These are phyloP conservation scores for Resseliella maxima DNA, from an alignment of 2,888 invertebrate species.

Conservation along the genomic window DNA sequence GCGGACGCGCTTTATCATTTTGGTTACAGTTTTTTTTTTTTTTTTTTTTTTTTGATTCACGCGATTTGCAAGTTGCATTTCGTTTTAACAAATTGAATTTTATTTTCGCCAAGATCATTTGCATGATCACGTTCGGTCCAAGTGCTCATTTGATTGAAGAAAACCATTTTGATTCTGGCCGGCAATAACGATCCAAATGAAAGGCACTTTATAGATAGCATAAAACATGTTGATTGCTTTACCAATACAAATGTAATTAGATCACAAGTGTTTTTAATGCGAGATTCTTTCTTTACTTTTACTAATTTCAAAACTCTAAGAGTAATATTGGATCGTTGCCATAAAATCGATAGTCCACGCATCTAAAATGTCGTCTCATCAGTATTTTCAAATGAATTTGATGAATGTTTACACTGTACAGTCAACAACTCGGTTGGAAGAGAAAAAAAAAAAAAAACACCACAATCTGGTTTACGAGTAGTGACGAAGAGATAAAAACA, in stretches of 20 bases:
- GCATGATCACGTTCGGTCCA: no score
- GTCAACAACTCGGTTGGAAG: no score
- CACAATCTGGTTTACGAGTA: conserved; percentile 6
- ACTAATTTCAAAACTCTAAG: background rate
- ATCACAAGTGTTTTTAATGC: background rate
- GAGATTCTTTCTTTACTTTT: background rate
- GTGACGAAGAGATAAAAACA: background rate
- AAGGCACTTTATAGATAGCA: no score
- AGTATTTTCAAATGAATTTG: background rate
- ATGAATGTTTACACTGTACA: background rate
- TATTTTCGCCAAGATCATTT: no score
- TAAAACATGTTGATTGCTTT: no score
- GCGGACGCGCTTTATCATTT: conserved; percentile 31
- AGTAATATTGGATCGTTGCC: background rate
- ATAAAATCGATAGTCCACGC: background rate
- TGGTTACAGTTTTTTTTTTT: background rate
- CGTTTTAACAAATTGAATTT: no score
- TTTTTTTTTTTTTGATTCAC: no score
- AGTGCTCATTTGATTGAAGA: no score
- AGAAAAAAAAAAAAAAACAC: background rate
- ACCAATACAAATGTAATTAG: no score
- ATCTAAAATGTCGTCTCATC: background rate
- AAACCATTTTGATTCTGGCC: no score
- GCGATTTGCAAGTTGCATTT: no score
- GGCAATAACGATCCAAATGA: no score